Percentiles rank a stretch among this genome's conserved stretches.
phyloP scores from a whole-genome alignment of 2,797 vertebrate genomes.

The Dromococcyx pavoninus region DNA sequence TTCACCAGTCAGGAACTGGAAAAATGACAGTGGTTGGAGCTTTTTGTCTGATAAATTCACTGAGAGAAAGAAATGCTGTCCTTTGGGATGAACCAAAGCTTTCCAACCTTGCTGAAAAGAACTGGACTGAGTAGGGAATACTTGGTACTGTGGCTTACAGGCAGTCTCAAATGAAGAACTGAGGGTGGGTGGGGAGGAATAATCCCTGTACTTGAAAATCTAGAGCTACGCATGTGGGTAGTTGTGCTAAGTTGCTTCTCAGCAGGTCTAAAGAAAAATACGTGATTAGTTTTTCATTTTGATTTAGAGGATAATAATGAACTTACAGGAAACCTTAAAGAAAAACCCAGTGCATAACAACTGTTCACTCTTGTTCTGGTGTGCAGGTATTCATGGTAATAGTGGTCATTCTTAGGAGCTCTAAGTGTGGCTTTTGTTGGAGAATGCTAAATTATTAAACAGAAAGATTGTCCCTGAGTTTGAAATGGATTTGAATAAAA shows the following conservation, averaged over 20 bases:
- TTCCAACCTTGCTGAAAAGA: not conserved
- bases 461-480: not conserved
- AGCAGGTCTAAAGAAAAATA: not conserved
- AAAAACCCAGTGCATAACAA: not conserved
- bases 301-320: not conserved
- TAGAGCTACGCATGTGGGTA: not conserved
- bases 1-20: not conserved
- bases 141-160: not conserved
- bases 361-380: not conserved
- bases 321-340: not conserved
- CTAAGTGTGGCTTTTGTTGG: not conserved
- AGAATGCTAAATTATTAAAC: not conserved
- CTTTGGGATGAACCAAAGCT: not conserved
- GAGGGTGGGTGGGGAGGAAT: fast-evolving
- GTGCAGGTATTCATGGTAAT: not conserved
- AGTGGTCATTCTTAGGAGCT: not conserved
- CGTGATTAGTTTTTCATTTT: not conserved
- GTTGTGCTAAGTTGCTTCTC: not conserved
- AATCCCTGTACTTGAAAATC: not conserved
- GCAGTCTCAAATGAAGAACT: not conserved
- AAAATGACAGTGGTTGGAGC: not conserved
- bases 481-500: not conserved
- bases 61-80: not conserved
- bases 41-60: not conserved
- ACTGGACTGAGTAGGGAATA: not conserved